These are phyloP conservation scores for Vombatus ursinus DNA, from an alignment of 2,113 vertebrate genomes.

Conservation along the genomic window DNA sequence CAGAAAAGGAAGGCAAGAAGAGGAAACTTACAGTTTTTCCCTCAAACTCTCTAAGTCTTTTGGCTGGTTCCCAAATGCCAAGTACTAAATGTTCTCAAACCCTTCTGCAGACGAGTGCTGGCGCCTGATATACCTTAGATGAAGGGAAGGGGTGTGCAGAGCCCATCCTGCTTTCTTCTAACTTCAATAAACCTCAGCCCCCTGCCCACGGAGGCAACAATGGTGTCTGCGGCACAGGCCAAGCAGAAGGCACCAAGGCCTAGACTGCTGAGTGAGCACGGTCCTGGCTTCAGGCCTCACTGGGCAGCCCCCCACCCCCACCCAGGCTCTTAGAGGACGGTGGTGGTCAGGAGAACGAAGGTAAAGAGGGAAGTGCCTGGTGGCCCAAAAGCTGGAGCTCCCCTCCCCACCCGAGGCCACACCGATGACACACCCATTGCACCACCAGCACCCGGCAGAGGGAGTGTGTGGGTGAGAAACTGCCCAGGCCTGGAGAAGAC, in stretches of 20 bases:
- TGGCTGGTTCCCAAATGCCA: not conserved
- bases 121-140: not conserved
- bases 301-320: not conserved
- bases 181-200: not conserved
- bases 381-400: rapidly evolving
- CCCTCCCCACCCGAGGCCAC: too few species aligned
- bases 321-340: too few species aligned
- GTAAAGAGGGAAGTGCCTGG: not conserved
- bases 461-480: not conserved
- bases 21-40: not conserved
- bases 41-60: not conserved
- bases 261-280: not conserved
- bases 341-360: rapidly evolving
- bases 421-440: not conserved
- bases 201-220: too few species aligned
- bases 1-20: not conserved
- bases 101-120: too few species aligned
- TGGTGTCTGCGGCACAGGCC: too few species aligned
- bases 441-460: too few species aligned
- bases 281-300: too few species aligned
- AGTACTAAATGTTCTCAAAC: not conserved
- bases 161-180: too few species aligned
- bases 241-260: not conserved
- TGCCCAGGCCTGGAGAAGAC: too few species aligned
- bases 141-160: not conserved